phyloP scores from a whole-genome alignment of 37 sponge, comb jelly and placozoan species.

The Halisarca cf. caerulea region DNA sequence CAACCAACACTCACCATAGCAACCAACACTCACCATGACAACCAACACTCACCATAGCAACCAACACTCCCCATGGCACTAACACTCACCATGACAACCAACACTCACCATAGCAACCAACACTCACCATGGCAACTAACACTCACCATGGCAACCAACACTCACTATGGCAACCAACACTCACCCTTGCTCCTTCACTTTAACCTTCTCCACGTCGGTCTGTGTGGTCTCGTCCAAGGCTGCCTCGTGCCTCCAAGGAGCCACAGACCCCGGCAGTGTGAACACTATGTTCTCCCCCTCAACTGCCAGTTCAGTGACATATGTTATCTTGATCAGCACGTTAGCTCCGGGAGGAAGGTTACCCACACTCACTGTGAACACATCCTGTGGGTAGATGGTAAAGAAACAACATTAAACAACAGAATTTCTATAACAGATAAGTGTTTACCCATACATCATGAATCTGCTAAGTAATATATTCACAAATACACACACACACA shows the following conservation, averaged over 20 bases:
- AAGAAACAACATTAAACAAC: too few relatives aligned
- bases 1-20: too few relatives aligned
- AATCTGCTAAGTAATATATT: too few relatives aligned
- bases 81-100: too few relatives aligned
- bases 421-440: too few relatives aligned
- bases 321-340: conserved; percentile 97
- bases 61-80: too few relatives aligned
- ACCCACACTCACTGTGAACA: conserved; percentile 97
- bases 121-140: background rate
- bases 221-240: conserved; percentile 87
- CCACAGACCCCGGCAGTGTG: conserved; percentile 86
- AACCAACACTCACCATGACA: too few relatives aligned
- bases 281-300: conserved; percentile 91
- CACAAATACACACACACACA: too few relatives aligned
- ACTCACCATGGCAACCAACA: background rate
- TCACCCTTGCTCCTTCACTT: conserved; percentile 79
- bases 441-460: too few relatives aligned
- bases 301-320: conserved; percentile 92
- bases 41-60: too few relatives aligned
- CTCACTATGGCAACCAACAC: background rate
- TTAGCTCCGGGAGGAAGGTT: conserved; percentile 95
- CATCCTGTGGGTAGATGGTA: too few relatives aligned
- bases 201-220: conserved; percentile 80
- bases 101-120: too few relatives aligned
- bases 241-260: conserved; percentile 86